Percentiles rank a stretch among this genome's conserved stretches.
Conservation (phyloP, 1,140 invertebrate genomes). For the Pseudomyrmex gracilis region DNA sequence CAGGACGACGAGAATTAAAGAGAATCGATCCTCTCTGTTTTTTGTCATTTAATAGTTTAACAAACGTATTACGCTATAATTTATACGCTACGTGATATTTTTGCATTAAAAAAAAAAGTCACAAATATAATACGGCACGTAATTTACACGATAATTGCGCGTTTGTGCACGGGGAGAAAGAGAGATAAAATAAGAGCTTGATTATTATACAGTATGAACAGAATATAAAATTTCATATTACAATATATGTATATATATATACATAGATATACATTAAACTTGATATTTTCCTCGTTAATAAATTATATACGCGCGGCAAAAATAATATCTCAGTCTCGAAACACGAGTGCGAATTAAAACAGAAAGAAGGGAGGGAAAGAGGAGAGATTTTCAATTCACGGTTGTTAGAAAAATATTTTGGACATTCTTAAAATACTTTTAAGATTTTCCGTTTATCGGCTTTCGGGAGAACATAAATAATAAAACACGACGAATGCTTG, state of each 20-base stretch:
- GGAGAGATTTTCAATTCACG: conserved; percentile 13
- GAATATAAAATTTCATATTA: conserved; percentile 29
- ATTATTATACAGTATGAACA: not conserved
- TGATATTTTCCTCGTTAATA: conserved; percentile 30
- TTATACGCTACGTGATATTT: conserved; percentile 43
- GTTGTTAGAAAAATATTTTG: not conserved
- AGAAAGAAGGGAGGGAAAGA: too few species aligned
- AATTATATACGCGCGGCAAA: conserved; percentile 25
- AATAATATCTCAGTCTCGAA: conserved; percentile 11
- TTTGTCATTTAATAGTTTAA: not conserved
- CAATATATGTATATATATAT: not conserved
- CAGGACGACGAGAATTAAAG: too few species aligned
- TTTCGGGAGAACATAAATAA: conserved; percentile 55
- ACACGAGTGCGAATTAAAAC: too few species aligned
- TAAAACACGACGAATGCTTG: conserved; percentile 46
- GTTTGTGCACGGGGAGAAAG: not conserved
- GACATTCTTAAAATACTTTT: conserved; percentile 26
- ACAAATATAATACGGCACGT: conserved; percentile 29
- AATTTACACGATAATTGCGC: conserved; percentile 13
- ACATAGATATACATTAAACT: not conserved
- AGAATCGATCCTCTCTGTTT: too few species aligned
- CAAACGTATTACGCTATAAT: conserved; percentile 28
- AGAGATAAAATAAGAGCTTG: not conserved
- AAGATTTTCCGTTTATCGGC: conserved; percentile 57
- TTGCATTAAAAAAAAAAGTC: conserved; percentile 31